These are phyloP conservation scores for Orchestia grillus DNA, from an alignment of 1,140 invertebrate genomes.

Conservation along the genomic window DNA sequence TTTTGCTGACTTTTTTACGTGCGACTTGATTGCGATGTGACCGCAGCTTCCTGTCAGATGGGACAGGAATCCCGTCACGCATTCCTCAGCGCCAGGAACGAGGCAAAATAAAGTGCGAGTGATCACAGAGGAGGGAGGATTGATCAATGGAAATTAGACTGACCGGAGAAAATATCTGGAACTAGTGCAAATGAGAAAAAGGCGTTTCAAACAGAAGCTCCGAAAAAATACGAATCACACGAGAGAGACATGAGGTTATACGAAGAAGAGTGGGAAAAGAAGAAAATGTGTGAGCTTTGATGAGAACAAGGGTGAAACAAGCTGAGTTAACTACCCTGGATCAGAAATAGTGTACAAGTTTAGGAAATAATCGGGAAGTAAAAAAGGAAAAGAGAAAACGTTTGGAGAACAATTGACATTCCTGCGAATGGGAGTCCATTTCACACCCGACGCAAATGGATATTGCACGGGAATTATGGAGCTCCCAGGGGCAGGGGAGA, in stretches of 20 bases:
- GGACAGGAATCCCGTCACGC: neutral
- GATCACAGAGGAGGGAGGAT: no score
- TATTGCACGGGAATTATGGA: constrained; percentile 36
- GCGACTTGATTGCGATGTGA: neutral
- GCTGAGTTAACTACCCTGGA: neutral
- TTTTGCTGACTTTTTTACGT: neutral
- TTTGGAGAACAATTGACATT: neutral
- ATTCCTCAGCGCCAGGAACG: neutral
- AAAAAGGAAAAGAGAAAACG: neutral
- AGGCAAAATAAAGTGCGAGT: neutral
- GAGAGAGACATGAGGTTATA: neutral
- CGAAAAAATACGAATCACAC: neutral
- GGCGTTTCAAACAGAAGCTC: neutral
- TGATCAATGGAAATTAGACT: neutral
- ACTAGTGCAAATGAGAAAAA: neutral
- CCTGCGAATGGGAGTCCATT: constrained; percentile 11
- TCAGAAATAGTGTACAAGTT: neutral
- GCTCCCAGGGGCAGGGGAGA: neutral
- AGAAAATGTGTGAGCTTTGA: no score
- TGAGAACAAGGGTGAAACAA: neutral
- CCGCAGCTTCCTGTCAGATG: neutral
- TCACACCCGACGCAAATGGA: constrained; percentile 36
- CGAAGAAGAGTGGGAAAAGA: neutral
- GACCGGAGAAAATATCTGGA: neutral
- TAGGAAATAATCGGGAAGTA: neutral